Evolutionary conservation across 2,113 vertebrate genomes (phyloP).

Genomic region (Neolamprologus ventralis): DNA sequence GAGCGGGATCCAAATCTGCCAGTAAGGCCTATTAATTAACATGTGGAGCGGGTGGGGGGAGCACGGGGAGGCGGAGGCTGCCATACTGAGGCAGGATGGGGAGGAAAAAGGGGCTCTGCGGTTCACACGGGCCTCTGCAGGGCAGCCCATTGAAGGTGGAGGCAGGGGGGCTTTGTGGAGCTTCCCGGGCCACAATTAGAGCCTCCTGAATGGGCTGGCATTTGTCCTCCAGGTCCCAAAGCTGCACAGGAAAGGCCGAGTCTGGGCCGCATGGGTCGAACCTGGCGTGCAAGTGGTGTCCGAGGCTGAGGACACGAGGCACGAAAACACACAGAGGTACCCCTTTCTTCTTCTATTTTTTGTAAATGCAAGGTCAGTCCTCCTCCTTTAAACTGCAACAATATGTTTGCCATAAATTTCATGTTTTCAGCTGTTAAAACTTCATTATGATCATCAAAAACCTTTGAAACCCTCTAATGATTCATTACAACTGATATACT

Average conservation of each 20-base stretch:
- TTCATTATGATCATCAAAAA: background rate
- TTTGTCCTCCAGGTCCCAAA: constrained; percentile 68
- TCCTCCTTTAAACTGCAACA: background rate
- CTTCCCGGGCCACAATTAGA: constrained; percentile 58
- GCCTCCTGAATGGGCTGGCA: constrained; percentile 61
- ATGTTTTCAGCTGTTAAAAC: background rate
- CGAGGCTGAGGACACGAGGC: background rate
- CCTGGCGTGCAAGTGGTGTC: background rate
- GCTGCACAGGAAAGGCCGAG: background rate
- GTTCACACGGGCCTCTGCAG: constrained; percentile 70
- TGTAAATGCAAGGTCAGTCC: background rate
- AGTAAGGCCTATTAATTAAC: constrained; percentile 73
- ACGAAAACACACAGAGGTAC: background rate
- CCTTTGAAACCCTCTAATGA: background rate
- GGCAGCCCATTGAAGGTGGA: constrained; percentile 35
- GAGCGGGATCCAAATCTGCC: constrained; percentile 60
- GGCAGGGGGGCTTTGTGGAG: constrained; percentile 51
- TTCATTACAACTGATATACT: background rate
- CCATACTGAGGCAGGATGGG: constrained; percentile 2
- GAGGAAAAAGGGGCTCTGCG: constrained; percentile 28
- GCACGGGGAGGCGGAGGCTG: background rate
- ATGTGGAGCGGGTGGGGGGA: background rate
- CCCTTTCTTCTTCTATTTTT: background rate
- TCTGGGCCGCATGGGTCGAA: background rate
- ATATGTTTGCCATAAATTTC: background rate